Evolutionary conservation across 2,888 invertebrate species (phyloP), one percentile per base, ranked within the genome.

Genomic region (Thysanoteuthis rhombus): DNA sequence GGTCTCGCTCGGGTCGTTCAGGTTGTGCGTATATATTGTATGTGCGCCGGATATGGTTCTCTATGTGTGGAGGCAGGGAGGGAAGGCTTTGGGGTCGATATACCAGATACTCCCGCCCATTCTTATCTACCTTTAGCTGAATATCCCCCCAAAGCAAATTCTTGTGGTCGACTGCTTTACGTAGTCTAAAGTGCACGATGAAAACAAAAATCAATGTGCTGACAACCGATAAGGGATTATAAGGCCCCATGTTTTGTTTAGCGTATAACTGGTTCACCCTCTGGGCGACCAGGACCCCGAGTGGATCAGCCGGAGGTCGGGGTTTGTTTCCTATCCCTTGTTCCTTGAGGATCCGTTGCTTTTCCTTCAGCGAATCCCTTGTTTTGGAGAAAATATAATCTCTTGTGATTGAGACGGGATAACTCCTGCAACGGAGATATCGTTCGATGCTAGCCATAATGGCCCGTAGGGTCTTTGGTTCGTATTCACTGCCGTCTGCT

Each of bases 371-470:
- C 38, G 95, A 95, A 93, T 95, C 95, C 93, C 96, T 94, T 92
- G 96, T 96, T 93, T 95, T 95, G 3, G 95, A 93, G 93, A 96
- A 96, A 42, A 94, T 95, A 52, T 93, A 94, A 93, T 96, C 96
- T 92, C 96, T 95, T 8, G 96, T 96, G 12, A 96, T 94, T 0
- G 96, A 96, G 16, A 94, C 93, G 1, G 95, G 95, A 93, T 96
- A 96, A 92, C 95, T 95, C 92, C 95, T 95, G 42, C 95, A 94
- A 90, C 95, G 94, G 19, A 96, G 94, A 90, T 95, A 95, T 16
- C 96, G 94, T 93, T 96, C 96, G 25, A 96, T 95, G 93, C 96
- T 96, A 42, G 96, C 96, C 90, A 96, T 94, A 96, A 96, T 96
- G 3, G 96, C 96, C n/a, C 96, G 94, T 38, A 96, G 94, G 93